These are phyloP conservation scores for Drosophila dives DNA, from an alignment of 2,888 invertebrate species.

Conservation along the genomic window DNA sequence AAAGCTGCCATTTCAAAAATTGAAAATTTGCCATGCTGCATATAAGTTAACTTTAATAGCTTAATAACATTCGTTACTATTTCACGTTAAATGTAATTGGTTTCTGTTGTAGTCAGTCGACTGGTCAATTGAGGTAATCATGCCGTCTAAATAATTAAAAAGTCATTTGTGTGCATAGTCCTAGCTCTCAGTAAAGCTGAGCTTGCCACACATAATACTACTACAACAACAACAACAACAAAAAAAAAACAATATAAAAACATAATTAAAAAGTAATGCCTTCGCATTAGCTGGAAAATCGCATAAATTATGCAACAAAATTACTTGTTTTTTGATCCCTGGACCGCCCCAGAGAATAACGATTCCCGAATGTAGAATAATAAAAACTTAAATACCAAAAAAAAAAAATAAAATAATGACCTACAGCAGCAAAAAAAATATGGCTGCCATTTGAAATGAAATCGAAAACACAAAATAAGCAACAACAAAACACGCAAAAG, in stretches of 20 bases:
- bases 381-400: conserved; percentile 35
- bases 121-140: conserved; percentile 35
- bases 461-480: conserved; percentile 65
- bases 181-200: conserved; percentile 41
- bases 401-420: background rate
- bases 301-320: conserved; percentile 78
- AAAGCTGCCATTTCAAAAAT: background rate
- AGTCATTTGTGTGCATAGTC: conserved; percentile 59
- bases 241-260: conserved; percentile 24
- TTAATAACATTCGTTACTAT: conserved; percentile 62
- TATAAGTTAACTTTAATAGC: conserved; percentile 65
- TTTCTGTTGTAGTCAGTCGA: conserved; percentile 3
- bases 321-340: conserved; percentile 50
- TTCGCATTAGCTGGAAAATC: conserved; percentile 80
- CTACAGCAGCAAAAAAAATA: conserved; percentile 53
- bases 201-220: conserved; percentile 15
- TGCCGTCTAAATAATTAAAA: conserved; percentile 68
- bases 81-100: conserved; percentile 40
- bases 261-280: conserved; percentile 66
- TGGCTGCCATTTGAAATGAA: conserved; percentile 71
- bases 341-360: conserved; percentile 47
- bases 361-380: conserved; percentile 51
- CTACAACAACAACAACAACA: too few species aligned
- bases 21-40: background rate
- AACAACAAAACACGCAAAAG: conserved; percentile 23